A percentile compares a stretch with the other conserved stretches of the same genome.
These are phyloP conservation scores for Diachasma alloeum DNA, from an alignment of 1,140 invertebrate genomes.

Conservation along the genomic window DNA sequence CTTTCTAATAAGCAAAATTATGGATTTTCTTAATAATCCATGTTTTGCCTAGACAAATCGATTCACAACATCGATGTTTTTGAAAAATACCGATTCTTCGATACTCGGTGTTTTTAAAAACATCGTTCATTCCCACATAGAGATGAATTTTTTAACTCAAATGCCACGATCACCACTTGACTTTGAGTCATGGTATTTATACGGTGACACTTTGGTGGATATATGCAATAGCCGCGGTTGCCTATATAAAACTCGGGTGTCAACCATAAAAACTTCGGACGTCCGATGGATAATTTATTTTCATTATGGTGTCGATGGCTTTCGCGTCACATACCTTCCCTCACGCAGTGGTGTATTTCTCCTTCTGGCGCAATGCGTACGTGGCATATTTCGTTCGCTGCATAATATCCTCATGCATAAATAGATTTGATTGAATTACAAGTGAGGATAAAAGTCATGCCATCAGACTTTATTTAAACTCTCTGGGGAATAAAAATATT, in stretches of 20 bases:
- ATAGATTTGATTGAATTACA: neutral
- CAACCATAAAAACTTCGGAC: constrained; percentile 12
- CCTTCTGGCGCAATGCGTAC: constrained; percentile 4
- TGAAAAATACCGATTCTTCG: too few relatives aligned
- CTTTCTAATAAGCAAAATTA: too few relatives aligned
- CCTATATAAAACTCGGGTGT: neutral
- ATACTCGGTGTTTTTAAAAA: too few relatives aligned
- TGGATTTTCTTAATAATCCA: too few relatives aligned
- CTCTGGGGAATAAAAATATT: neutral
- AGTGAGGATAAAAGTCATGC: neutral
- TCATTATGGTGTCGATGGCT: constrained; percentile 13
- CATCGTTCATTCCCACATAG: neutral
- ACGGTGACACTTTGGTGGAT: neutral
- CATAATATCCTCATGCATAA: neutral
- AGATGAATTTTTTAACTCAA: neutral
- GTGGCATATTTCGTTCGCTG: neutral
- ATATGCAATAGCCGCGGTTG: neutral
- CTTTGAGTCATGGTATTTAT: neutral
- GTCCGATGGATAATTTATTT: constrained; percentile 22
- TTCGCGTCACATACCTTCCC: constrained; percentile 16
- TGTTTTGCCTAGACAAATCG: too few relatives aligned
- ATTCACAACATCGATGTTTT: too few relatives aligned
- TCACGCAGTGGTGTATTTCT: neutral
- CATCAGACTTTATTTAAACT: neutral
- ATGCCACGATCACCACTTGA: neutral